A percentile compares a stretch with the other conserved stretches of the same genome.
phyloP scores from a whole-genome alignment of 2,113 vertebrate species.

The Leptocoma aspasia region DNA sequence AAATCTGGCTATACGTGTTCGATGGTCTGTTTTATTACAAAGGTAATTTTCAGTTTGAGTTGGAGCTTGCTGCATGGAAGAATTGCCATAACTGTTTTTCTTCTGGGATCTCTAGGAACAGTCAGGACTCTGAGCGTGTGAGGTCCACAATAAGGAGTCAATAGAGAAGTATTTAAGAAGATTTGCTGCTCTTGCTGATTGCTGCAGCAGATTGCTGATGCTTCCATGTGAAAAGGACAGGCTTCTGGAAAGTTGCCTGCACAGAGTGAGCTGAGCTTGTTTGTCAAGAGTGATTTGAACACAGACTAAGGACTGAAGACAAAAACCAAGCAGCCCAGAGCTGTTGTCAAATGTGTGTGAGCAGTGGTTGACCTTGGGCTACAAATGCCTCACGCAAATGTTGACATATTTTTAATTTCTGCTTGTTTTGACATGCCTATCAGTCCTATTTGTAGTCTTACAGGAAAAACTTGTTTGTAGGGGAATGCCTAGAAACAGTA shows the following conservation, averaged over 20 bases:
- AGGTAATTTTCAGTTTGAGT: neutral
- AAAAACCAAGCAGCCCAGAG: neutral
- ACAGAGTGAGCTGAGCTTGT: neutral
- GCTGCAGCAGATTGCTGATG: neutral
- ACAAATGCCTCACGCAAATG: neutral
- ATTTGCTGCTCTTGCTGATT: neutral
- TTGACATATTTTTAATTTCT: neutral
- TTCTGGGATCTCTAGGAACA: neutral
- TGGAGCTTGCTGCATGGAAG: neutral
- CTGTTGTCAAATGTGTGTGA: neutral
- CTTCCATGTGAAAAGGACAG: neutral
- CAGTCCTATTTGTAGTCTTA: neutral
- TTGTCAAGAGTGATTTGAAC: neutral
- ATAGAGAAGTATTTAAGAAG: neutral
- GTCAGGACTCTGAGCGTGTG: neutral
- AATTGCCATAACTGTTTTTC: neutral
- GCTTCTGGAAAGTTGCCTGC: neutral
- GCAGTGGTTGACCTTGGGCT: neutral
- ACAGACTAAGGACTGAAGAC: neutral
- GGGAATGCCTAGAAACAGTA: neutral
- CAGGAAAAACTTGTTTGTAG: neutral
- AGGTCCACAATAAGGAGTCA: neutral
- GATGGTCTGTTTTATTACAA: neutral
- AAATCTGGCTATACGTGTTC: neutral
- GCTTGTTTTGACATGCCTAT: accelerated